phyloP scores from a whole-genome alignment of 1,140 invertebrate genomes.

The Sarcophaga peregrina region DNA sequence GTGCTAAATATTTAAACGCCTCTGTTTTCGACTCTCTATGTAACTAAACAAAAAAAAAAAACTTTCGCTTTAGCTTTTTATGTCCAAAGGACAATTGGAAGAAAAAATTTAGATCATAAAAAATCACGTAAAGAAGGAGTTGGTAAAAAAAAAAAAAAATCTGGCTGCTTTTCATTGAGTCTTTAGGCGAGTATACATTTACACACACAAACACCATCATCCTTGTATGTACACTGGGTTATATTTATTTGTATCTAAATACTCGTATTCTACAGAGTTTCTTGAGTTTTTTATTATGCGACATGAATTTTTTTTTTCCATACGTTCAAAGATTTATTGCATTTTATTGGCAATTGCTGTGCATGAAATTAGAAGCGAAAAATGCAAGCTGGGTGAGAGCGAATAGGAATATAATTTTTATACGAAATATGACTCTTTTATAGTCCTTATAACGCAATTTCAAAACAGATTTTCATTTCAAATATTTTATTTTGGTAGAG shows the following conservation, averaged over 20 bases:
- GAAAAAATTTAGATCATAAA: not conserved
- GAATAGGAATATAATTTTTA: no score
- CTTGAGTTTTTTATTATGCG: slow-evolving; percentile 17
- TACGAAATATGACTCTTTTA: no score
- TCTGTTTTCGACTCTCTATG: no score
- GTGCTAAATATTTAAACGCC: no score
- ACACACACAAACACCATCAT: not conserved
- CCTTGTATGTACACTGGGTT: not conserved
- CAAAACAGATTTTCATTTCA: no score
- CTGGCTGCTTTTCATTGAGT: not conserved
- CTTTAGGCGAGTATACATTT: not conserved
- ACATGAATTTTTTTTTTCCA: not conserved
- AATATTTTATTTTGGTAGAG: no score
- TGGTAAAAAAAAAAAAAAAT: not conserved
- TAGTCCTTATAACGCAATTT: no score
- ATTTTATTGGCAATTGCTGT: slow-evolving; percentile 25
- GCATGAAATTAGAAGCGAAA: not conserved
- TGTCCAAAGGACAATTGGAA: no score
- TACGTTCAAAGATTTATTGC: not conserved
- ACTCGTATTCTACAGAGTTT: not conserved
- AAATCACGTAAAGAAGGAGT: not conserved
- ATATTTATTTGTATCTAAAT: not conserved
- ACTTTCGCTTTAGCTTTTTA: no score
- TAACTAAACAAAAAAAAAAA: no score
- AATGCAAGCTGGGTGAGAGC: no score